These are phyloP conservation scores for Drosophila melanosoma DNA, from an alignment of 2,888 invertebrate species.

Conservation along the genomic window DNA sequence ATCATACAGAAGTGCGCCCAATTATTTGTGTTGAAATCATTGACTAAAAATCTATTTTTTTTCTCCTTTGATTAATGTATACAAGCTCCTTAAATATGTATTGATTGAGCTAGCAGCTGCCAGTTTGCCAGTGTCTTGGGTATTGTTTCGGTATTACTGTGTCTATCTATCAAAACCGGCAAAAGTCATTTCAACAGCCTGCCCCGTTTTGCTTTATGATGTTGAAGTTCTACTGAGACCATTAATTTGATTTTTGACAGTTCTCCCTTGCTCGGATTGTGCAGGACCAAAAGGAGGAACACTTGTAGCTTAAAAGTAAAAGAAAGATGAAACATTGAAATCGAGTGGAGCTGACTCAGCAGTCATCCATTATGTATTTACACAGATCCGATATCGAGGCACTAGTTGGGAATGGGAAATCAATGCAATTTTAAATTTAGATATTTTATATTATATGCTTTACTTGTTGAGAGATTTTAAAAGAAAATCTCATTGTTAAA, in stretches of 20 bases:
- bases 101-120: slow-evolving; percentile 51
- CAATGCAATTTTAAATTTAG: not conserved
- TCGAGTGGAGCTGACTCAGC: slow-evolving; percentile 32
- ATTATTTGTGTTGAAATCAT: slow-evolving; percentile 54
- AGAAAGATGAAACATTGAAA: slow-evolving; percentile 18
- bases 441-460: not conserved
- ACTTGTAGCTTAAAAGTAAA: slow-evolving; percentile 35
- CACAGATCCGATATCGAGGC: not conserved
- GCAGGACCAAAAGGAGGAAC: slow-evolving; percentile 14
- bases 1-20: slow-evolving; percentile 9
- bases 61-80: slow-evolving; percentile 68
- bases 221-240: slow-evolving; percentile 54
- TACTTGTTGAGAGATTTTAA: not conserved
- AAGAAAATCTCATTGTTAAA: not conserved
- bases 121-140: slow-evolving; percentile 20
- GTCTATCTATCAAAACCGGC: slow-evolving; percentile 68
- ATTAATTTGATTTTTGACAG: slow-evolving; percentile 71
- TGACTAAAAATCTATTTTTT: slow-evolving; percentile 22
- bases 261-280: slow-evolving; percentile 6
- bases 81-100: slow-evolving; percentile 59
- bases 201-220: slow-evolving; percentile 36
- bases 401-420: not conserved
- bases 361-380: slow-evolving; percentile 6
- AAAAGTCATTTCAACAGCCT: slow-evolving; percentile 69
- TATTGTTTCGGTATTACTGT: slow-evolving; percentile 53